Evolutionary conservation across 1,140 invertebrate genomes (phyloP).

Genomic region (Oryctes rhinoceros): DNA sequence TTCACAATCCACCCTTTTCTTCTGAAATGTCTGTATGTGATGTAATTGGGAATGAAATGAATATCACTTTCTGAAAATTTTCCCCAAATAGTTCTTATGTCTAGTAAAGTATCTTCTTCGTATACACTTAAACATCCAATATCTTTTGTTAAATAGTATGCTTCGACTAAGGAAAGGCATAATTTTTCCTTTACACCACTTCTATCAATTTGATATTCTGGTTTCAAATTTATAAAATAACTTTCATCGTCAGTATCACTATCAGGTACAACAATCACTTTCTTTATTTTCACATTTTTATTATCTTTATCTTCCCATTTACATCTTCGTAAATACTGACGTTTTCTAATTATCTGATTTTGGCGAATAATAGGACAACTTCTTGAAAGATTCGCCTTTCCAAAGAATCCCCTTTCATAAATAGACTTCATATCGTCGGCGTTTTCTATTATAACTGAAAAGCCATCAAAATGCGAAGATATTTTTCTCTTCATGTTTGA

Average conservation of each 20-base stretch:
- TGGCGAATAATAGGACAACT: conserved; percentile 51
- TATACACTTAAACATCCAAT: conserved; percentile 76
- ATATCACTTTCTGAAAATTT: conserved; percentile 68
- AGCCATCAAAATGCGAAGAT: conserved; percentile 66
- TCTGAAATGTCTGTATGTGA: conserved; percentile 86
- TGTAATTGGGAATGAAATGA: conserved; percentile 78
- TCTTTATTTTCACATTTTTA: conserved; percentile 51
- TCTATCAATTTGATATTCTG: conserved; percentile 67
- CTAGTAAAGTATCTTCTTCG: conserved; percentile 66
- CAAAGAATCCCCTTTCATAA: conserved; percentile 77
- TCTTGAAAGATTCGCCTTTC: conserved; percentile 67
- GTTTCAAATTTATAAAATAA: conserved; percentile 70
- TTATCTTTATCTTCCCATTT: neutral
- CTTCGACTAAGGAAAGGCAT: conserved; percentile 76
- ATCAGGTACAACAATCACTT: conserved; percentile 70
- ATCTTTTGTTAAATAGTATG: conserved; percentile 81
- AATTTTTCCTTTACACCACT: conserved; percentile 70
- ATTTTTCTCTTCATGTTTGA: conserved; percentile 63
- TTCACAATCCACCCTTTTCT: conserved; percentile 91
- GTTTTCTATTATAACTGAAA: conserved; percentile 70
- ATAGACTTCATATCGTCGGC: conserved; percentile 68
- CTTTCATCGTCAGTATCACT: conserved; percentile 72
- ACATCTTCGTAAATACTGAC: conserved; percentile 55
- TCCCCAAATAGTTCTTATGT: conserved; percentile 67
- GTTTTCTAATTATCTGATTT: conserved; percentile 54